These are phyloP conservation scores for Byasa hedistus DNA, from an alignment of 2,888 invertebrate species.

Conservation along the genomic window DNA sequence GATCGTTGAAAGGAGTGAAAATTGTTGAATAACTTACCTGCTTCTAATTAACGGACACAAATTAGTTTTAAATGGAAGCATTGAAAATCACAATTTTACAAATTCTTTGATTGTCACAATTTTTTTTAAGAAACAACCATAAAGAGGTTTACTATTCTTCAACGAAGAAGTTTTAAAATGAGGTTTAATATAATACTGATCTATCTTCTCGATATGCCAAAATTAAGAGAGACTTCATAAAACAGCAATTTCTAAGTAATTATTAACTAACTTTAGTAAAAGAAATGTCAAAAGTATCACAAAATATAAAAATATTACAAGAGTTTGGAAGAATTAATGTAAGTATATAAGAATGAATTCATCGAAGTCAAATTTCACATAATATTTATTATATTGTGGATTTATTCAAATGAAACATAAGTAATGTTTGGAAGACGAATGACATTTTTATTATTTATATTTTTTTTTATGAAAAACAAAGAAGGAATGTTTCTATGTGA, in stretches of 20 bases:
- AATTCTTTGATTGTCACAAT: conserved; percentile 15
- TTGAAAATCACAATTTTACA: conserved; percentile 19
- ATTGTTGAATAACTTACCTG: conserved; percentile 34
- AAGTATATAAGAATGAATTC: too few species aligned
- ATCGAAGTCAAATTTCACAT: too few species aligned
- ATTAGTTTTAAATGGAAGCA: conserved; percentile 10
- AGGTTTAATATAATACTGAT: not conserved
- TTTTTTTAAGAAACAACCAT: not conserved
- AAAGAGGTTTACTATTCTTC: conserved; percentile 7
- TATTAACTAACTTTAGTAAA: not conserved
- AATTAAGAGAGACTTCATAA: not conserved
- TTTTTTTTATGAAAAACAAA: too few species aligned
- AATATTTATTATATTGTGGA: too few species aligned
- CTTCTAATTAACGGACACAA: conserved; percentile 25
- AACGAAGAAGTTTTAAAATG: not conserved
- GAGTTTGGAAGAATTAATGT: not conserved
- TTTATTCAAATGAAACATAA: too few species aligned
- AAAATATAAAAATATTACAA: conserved; percentile 4
- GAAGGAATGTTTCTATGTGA: too few species aligned
- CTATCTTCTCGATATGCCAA: not conserved
- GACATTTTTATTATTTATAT: too few species aligned
- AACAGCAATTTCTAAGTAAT: not conserved
- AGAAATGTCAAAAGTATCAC: not conserved
- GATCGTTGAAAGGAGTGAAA: conserved; percentile 61
- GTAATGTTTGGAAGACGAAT: too few species aligned